phyloP scores from a whole-genome alignment of 2,888 invertebrate species.

The Oscheius sp. region DNA sequence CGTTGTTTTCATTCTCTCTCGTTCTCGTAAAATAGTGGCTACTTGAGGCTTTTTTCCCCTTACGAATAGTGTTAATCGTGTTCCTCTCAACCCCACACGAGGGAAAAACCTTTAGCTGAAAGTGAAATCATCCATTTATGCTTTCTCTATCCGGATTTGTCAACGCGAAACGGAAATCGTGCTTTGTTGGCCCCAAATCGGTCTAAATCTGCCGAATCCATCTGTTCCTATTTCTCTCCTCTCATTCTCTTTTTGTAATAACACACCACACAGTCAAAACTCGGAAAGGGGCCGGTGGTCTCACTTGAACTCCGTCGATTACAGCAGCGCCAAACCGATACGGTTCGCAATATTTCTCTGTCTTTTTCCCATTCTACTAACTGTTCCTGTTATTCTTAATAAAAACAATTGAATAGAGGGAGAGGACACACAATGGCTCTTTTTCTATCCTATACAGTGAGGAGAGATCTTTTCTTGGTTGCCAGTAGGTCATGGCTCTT shows the following conservation, averaged over 20 bases:
- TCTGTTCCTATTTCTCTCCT: background rate
- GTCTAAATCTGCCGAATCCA: background rate
- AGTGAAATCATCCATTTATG: constrained; percentile 16
- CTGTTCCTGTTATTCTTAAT: no score
- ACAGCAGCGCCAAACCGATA: no score
- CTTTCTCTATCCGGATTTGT: background rate
- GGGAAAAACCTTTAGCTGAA: constrained; percentile 5
- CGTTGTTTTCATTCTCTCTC: no score
- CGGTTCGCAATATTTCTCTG: no score
- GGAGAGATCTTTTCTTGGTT: no score
- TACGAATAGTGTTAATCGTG: background rate
- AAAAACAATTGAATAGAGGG: no score
- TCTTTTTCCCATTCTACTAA: no score
- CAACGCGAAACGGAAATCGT: background rate
- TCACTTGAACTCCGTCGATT: background rate
- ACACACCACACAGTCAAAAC: background rate
- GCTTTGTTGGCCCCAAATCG: background rate
- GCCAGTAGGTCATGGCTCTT: no score
- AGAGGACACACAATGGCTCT: no score
- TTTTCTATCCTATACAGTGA: no score
- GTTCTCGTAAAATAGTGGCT: no score
- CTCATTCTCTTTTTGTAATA: background rate
- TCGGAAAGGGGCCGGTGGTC: background rate
- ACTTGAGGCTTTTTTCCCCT: no score
- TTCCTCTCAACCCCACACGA: background rate